Evolutionary conservation across 2,113 vertebrate genomes (phyloP), one percentile per base, ranked within the genome.

Genomic region (Megaceryle torquata): DNA sequence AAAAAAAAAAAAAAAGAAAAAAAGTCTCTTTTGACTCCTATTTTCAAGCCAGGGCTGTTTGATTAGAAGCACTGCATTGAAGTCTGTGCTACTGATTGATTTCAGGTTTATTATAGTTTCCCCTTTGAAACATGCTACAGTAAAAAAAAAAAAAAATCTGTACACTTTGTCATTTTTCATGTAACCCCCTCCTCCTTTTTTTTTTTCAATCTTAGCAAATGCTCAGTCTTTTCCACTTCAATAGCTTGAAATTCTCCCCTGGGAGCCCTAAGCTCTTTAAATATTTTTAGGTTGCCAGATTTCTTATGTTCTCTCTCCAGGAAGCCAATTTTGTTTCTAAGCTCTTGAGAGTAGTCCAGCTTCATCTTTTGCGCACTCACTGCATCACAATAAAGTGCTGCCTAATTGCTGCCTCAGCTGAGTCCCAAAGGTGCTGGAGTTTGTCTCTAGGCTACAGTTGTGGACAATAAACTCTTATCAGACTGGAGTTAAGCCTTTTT

Each of bases 231-330:
- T 96, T 97, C 81, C 67, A 96, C 81, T 96, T 97, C 95, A 96
- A 89, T 97, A 95, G 95, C 56, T 88, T 91, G 88, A 95, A 97
- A 96, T 96, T 97, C 94, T 97, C 97, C 92, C 93, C 59, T 60
- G 97, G 89, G 97, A 91, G 37, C 75, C 86, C 83, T 97, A 97
- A 96, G 94, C 95, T 97, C 96, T 98, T 98, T 97, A 97, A 97
- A 96, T 97, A 97, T 97, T 96, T 98, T 97, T 95, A 97, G 96
- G 91, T 97, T 97, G 96, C 97, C 94, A 95, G 96, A 96, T 96
- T 97, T 98, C 96, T 97, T 98, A 96, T 83, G 60, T 96, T 92
- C 91, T 91, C 96, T 94, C 95, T 97, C 92, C 84, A 94, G 96
- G 97, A 97, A 98, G 95, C 96, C 97, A 97, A 81, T 98, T 97